A percentile compares a stretch with the other conserved stretches of the same genome.
Evolutionary conservation across 2,797 vertebrate species (phyloP).

Genomic region (Adelosebastes latens): DNA sequence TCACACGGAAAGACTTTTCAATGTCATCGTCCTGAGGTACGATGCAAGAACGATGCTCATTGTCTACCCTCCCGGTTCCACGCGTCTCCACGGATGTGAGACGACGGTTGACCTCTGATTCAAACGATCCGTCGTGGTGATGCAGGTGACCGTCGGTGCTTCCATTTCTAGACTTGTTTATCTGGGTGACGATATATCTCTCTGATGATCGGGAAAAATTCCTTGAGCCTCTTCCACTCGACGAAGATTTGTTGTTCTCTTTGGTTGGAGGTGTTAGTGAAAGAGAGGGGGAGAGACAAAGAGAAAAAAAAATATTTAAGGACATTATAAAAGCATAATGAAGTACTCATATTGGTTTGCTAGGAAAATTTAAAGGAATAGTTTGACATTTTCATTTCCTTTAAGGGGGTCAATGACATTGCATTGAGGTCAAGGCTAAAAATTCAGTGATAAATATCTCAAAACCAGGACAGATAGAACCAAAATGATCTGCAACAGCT

Average conservation of each 20-base stretch:
- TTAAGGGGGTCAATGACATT: neutral
- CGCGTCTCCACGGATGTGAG: conserved; percentile 67
- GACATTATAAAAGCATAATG: neutral
- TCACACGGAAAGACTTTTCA: conserved; percentile 94
- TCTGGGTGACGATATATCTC: conserved; percentile 83
- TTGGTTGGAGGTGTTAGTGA: conserved; percentile 16
- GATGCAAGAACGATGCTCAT: conserved; percentile 67
- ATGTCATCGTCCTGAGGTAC: conserved; percentile 89
- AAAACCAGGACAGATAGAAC: neutral
- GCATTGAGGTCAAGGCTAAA: neutral
- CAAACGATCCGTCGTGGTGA: conserved; percentile 67
- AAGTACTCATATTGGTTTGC: neutral
- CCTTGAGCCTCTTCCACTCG: conserved; percentile 83
- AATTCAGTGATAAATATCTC: neutral
- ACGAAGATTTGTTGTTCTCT: conserved; percentile 73
- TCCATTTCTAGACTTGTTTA: conserved; percentile 82
- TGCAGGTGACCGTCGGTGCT: conserved; percentile 65
- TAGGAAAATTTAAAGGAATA: too few relatives aligned
- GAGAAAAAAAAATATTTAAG: conserved; percentile 10
- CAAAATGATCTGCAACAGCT: neutral
- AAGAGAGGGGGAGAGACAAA: neutral
- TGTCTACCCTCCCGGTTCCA: conserved; percentile 45
- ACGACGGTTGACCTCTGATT: conserved; percentile 63
- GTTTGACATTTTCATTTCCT: neutral
- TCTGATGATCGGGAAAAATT: conserved; percentile 89